phyloP scores from a whole-genome alignment of 2,113 vertebrate genomes.

The Microtus ochrogaster region DNA sequence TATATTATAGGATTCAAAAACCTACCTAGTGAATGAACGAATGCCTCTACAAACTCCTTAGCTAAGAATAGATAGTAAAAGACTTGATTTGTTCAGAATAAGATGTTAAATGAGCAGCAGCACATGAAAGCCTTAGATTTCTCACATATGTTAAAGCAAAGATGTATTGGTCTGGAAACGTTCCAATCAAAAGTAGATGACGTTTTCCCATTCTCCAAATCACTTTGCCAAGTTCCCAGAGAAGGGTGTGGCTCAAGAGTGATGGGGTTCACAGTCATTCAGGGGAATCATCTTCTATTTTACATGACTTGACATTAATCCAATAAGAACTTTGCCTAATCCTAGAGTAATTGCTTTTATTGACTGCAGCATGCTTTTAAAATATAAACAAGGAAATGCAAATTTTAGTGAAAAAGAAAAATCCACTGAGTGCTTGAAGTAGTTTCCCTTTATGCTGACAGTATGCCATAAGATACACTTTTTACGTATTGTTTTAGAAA shows the following conservation, averaged over 20 bases:
- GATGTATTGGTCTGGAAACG: not conserved
- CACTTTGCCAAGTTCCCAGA: not conserved
- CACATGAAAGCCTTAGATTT: not conserved
- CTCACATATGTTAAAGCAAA: conserved; percentile 33
- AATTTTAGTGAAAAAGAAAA: conserved; percentile 30
- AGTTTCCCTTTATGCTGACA: conserved; percentile 53
- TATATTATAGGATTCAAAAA: not conserved
- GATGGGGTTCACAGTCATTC: conserved; percentile 47
- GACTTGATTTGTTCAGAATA: conserved; percentile 1
- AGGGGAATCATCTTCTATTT: conserved; percentile 44
- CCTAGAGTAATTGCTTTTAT: conserved; percentile 55
- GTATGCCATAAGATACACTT: not conserved
- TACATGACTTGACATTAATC: conserved; percentile 51
- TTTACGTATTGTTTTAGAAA: conserved; percentile 56
- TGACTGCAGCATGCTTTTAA: conserved; percentile 49
- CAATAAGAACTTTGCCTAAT: conserved; percentile 67
- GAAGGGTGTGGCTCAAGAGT: not conserved
- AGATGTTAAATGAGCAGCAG: not conserved
- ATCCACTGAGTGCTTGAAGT: not conserved
- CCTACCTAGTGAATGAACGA: not conserved
- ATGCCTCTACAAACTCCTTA: not conserved
- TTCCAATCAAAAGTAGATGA: conserved; percentile 30
- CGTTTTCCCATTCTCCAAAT: not conserved
- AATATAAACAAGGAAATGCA: conserved; percentile 22
- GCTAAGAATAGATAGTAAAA: not conserved